Evolutionary conservation across 2,888 invertebrate species (phyloP), one percentile per base, ranked within the genome.

Genomic region (Cacoxenus indagator): DNA sequence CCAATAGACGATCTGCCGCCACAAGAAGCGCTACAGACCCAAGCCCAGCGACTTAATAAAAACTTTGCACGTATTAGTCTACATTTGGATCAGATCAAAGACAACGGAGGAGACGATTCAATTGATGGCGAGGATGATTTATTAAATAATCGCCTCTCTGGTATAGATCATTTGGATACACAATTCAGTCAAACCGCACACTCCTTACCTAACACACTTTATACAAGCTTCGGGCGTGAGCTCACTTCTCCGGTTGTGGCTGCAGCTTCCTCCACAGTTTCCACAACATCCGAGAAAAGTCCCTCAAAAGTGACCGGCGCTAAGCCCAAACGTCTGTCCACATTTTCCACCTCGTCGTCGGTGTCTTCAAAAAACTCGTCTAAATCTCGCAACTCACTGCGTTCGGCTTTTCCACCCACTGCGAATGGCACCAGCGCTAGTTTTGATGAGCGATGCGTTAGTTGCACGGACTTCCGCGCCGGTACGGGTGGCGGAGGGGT

Each of bases 271-370:
- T 51, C 51, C 17, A 22, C 22, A 51, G 17, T 51, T 11, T 51
- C 51, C 9, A 51, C 51, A 51, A 51, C 51, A 22, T 51, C 51
- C 17, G 51, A 51, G 51, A 17, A 82, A 72, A 78, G 64, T 67
- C 78, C 73, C 5, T 76, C 77, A 8, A 84, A 84, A 62, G 64
- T 77, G 11, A 84, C 84, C 1, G 84, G 87, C 17, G 85, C 87
- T n/a, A 87, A 87, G 67, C 87, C 87, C 0, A 88, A 88, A 67
- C 85, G 85, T 2, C 70, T 85, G 14, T 79, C 79, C 27, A 81
- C 85, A 8, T 78, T 83, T 19, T 83, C 83, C 8, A 80, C 78
- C 27, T 83, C 84, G 14, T 85, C 85, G 4, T 83, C 78, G 14
- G 74, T 76, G n/a, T 78, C 78, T 62, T 77, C 84, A 14, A 73